Evolutionary conservation across 2,797 vertebrate genomes (phyloP), one percentile per base, ranked within the genome.

Genomic region (Lutjanus campechanus): DNA sequence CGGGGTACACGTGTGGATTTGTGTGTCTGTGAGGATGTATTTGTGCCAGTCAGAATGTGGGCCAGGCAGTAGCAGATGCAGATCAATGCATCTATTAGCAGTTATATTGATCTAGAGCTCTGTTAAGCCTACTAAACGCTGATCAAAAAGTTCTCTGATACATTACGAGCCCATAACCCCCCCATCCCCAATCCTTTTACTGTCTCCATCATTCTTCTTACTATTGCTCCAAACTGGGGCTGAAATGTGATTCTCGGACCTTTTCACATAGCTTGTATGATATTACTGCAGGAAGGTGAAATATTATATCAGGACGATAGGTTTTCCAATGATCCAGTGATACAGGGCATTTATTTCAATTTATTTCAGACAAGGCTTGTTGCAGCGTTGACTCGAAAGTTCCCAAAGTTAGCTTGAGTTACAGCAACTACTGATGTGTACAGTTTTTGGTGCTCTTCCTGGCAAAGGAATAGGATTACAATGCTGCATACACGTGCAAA

Each of bases 61-160:
- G 46, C 16, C 46, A 72, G 68, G 72, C 60, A 47, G 70, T 64
- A 60, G 69, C 74, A 76, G 76, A 88, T 90, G 86, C 88, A 89
- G 91, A 89, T 92, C 86, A 90, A 88, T 93, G 86, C 70, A 79
- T 89, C 87, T 92, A 85, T 91, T 90, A 87, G 86, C 88, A 89
- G 83, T 88, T 82, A 78, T 89, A 91, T 91, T 91, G 92, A 94
- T 93, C 77, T 70, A 79, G 66, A 82, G 81, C 72, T 86, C 79
- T 70, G 83, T 90, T 89, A 91, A 92, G 79, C 85, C 78, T 58
- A 61, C 81, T 90, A 84, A 92, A 89, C 58, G 73, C 85, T 86
- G 90, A 91, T 89, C 85, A 92, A 85, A 91, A 91, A 88, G 86
- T 88, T 84, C 76, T 79, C 85, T 81, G 85, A 89, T 86, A 85